Base-by-base conservation (phyloP, 2,888 invertebrate species). In the Sipunculus nudus region DNA sequence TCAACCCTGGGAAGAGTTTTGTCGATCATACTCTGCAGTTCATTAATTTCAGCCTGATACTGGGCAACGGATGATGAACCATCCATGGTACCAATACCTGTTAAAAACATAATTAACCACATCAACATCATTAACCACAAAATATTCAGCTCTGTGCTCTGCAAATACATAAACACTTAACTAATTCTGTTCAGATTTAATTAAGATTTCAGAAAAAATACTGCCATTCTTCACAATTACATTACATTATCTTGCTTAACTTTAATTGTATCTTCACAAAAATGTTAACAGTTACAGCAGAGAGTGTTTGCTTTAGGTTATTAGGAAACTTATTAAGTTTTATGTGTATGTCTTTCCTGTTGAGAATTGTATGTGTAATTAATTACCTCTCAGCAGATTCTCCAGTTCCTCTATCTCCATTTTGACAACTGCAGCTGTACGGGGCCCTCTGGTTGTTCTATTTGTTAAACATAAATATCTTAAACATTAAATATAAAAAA, bases 321-420 rank as follows among this genome's bases (percentile, higher is more conserved):
- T n/a, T n/a, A n/a, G n/a, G n/a, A n/a, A n/a, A n/a, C n/a, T n/a
- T n/a, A n/a, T n/a, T n/a, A n/a, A n/a, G n/a, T n/a, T n/a, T n/a
- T n/a, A n/a, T n/a, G n/a, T n/a, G n/a, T n/a, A n/a, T n/a, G n/a
- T n/a, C n/a, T n/a, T n/a, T n/a, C n/a, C n/a, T n/a, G n/a, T n/a
- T n/a, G n/a, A n/a, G n/a, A n/a, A n/a, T n/a, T n/a, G n/a, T n/a
- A n/a, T n/a, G n/a, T n/a, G n/a, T n/a, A n/a, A n/a, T n/a, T n/a
- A n/a, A n/a, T 21, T 61, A 73, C 76, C 76, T 64, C 66, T 65
- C 46, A 77, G 50, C 6, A 77, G 59, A 46, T 75, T 66, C 57
- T 77, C 77, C 25, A 77, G 56, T 49, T 77, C 77, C 49, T 49
- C 48, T 23, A 77, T 75, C 68, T 77, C 77, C 47, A 70, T 71